These are phyloP conservation scores for Resseliella maxima DNA, from an alignment of 2,888 invertebrate species.

Conservation along the genomic window DNA sequence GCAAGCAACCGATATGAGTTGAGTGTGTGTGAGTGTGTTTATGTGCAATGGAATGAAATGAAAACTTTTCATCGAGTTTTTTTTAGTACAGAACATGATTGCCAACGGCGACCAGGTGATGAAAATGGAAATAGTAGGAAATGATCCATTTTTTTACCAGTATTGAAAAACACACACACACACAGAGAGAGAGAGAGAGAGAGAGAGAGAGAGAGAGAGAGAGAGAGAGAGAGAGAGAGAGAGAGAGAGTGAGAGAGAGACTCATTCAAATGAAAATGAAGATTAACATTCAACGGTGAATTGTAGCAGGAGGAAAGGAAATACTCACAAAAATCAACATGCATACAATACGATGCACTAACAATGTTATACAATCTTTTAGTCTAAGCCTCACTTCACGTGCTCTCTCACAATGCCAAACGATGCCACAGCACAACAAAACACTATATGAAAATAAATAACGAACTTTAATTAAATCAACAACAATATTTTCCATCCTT, in stretches of 20 bases:
- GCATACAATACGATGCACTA: constrained; percentile 1
- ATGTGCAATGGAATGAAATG: neutral
- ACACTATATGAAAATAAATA: neutral
- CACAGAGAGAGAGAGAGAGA: too few relatives aligned
- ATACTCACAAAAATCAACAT: neutral
- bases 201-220: too few relatives aligned
- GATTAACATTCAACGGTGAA: constrained; percentile 1
- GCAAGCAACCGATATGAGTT: neutral
- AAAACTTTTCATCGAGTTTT: neutral
- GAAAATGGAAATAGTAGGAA: neutral
- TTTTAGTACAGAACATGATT: too few relatives aligned
- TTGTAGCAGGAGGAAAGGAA: neutral
- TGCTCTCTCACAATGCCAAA: neutral
- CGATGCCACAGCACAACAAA: neutral
- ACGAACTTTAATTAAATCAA: constrained; percentile 38
- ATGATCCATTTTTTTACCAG: neutral
- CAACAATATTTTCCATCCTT: constrained; percentile 23
- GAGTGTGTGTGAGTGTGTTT: neutral
- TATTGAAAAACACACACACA: too few relatives aligned
- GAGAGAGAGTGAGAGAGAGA: too few relatives aligned
- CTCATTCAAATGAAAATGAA: neutral
- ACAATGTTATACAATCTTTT: neutral
- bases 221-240: too few relatives aligned
- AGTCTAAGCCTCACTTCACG: neutral
- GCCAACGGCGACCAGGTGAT: neutral